Conservation (phyloP, 2,113 vertebrate genomes). For the Cavia porcellus region DNA sequence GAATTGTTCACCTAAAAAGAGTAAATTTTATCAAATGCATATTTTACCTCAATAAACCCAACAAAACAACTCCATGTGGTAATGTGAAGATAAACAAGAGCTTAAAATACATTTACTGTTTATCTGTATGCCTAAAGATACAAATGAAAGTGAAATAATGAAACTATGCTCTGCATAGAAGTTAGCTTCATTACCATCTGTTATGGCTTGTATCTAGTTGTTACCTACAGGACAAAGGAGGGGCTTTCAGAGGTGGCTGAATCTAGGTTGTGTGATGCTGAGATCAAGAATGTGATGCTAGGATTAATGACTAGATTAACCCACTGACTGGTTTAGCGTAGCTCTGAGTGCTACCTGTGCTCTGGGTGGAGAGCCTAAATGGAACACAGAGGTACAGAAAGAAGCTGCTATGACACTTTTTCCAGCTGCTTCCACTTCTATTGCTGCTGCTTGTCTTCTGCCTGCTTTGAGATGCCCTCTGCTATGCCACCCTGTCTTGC, state of each 20-base stretch:
- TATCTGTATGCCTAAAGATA: conserved; percentile 65
- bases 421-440: background rate
- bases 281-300: too few relatives aligned
- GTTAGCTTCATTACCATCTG: conserved; percentile 80
- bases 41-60: conserved; percentile 4
- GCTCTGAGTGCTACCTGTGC: too few relatives aligned
- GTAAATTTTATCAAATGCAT: background rate
- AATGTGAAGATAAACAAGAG: conserved; percentile 61
- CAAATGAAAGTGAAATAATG: conserved; percentile 69
- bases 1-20: background rate
- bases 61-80: conserved; percentile 11
- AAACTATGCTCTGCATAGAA: conserved; percentile 69
- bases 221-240: background rate
- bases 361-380: background rate
- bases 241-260: background rate
- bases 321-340: too few relatives aligned
- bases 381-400: background rate
- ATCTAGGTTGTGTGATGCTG: too few relatives aligned
- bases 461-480: background rate
- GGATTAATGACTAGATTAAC: too few relatives aligned
- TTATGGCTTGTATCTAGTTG: background rate
- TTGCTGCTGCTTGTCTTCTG: background rate
- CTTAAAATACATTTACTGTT: conserved; percentile 62
- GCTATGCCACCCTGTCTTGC: too few relatives aligned
- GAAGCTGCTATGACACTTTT: background rate